Evolutionary conservation across 2,888 invertebrate genomes (phyloP).

Genomic region (Neoascia interrupta): DNA sequence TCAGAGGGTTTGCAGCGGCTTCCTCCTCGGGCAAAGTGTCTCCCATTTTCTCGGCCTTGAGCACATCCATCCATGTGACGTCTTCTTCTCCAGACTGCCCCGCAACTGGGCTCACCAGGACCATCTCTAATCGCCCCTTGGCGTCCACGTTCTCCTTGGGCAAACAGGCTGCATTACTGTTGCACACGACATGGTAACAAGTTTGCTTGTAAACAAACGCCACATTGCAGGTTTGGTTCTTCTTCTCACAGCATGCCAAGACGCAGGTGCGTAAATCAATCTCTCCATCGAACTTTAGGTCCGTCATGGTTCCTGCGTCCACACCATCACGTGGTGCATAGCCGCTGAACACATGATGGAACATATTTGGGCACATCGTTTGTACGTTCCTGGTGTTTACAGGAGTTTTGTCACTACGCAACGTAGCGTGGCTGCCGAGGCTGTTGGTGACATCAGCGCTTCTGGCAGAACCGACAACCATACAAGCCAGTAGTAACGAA

Average conservation of each 20-base stretch:
- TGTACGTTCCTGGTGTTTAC: conserved; percentile 63
- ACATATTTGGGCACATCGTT: conserved; percentile 76
- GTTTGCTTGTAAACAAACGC: conserved; percentile 87
- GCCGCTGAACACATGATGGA: conserved; percentile 78
- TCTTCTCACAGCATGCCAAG: conserved; percentile 81
- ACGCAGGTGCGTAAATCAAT: conserved; percentile 85
- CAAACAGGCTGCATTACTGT: conserved; percentile 85
- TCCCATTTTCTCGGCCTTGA: conserved; percentile 72
- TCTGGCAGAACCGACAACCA: conserved; percentile 29
- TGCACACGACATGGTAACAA: conserved; percentile 89
- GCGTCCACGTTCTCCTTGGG: conserved; percentile 84
- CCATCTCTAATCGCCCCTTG: conserved; percentile 86
- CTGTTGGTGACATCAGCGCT: conserved; percentile 61
- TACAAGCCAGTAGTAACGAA: conserved; percentile 25
- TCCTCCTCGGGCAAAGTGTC: conserved; percentile 73
- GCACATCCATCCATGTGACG: conserved; percentile 75
- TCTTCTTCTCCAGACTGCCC: conserved; percentile 53
- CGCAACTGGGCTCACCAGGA: conserved; percentile 86
- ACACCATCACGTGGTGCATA: conserved; percentile 80
- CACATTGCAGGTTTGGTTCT: conserved; percentile 84
- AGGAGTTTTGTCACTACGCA: conserved; percentile 33
- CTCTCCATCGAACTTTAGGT: conserved; percentile 80
- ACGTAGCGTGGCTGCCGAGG: conserved; percentile 2
- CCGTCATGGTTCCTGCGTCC: conserved; percentile 83
- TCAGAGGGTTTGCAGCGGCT: conserved; percentile 71